A percentile compares a stretch with the other conserved stretches of the same genome.
Conservation (phyloP, 2,888 invertebrate species). For the Sylvicola fuscatus region DNA sequence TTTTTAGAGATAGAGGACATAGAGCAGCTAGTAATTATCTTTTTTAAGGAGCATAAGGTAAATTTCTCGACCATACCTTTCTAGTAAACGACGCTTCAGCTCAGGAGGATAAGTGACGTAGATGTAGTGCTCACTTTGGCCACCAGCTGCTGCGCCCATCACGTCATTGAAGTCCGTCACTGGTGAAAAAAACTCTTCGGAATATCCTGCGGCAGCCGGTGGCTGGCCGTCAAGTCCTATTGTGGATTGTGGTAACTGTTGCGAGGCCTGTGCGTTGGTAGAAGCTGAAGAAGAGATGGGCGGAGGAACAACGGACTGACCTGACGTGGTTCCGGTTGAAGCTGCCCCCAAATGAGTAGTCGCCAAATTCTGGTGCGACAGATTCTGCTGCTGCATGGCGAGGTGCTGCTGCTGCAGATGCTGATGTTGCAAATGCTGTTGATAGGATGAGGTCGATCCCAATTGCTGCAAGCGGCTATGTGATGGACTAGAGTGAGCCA, state of each 20-base stretch:
- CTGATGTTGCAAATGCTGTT: background rate
- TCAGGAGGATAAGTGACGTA: conserved; percentile 78
- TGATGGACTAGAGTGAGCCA: conserved; percentile 43
- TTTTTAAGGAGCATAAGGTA: conserved; percentile 14
- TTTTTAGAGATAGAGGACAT: too few species aligned
- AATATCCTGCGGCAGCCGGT: conserved; percentile 8
- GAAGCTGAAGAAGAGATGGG: too few species aligned
- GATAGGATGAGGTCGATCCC: conserved; percentile 18
- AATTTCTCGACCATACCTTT: conserved; percentile 39
- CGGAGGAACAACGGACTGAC: background rate
- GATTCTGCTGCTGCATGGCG: conserved; percentile 1
- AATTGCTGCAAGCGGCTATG: conserved; percentile 29
- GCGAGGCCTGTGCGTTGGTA: too few species aligned
- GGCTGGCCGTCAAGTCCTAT: conserved; percentile 9
- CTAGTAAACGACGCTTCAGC: conserved; percentile 59
- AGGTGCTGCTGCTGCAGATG: conserved; percentile 1
- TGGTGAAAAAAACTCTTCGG: conserved; percentile 23
- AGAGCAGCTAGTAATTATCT: conserved; percentile 19
- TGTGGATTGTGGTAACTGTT: conserved; percentile 8
- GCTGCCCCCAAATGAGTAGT: too few species aligned
- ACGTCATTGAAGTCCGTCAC: conserved; percentile 26
- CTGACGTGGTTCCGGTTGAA: too few species aligned
- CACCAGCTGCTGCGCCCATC: conserved; percentile 10
- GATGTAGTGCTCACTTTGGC: conserved; percentile 59
- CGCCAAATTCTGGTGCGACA: background rate